phyloP scores from a whole-genome alignment of 2,113 vertebrate genomes.

The Rhea americana region DNA sequence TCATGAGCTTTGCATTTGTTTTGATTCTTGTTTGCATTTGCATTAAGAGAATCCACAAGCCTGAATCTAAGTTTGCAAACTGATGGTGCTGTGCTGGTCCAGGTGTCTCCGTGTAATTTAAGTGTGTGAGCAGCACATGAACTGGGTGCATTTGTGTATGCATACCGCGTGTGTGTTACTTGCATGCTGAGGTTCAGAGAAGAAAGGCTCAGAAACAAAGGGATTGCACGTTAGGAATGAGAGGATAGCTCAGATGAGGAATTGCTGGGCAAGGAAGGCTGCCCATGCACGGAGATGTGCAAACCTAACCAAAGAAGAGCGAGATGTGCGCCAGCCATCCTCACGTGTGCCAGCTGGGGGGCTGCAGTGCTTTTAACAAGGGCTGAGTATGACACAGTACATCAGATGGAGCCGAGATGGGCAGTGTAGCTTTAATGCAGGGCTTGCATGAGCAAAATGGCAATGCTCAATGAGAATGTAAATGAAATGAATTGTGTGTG shows the following conservation, averaged over 20 bases:
- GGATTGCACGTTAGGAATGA: background rate
- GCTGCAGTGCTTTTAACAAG: background rate
- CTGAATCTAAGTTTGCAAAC: background rate
- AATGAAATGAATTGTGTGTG: conserved; percentile 67
- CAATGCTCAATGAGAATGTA: conserved; percentile 45
- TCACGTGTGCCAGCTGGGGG: background rate
- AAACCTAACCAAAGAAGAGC: background rate
- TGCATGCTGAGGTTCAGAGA: background rate
- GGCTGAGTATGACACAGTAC: background rate
- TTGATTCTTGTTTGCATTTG: background rate
- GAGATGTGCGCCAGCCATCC: background rate
- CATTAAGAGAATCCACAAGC: background rate
- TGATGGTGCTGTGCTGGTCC: background rate
- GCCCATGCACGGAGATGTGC: background rate
- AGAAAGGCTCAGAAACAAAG: conserved; percentile 21
- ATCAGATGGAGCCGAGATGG: background rate
- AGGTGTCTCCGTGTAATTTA: background rate
- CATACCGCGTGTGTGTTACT: background rate
- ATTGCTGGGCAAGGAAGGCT: background rate
- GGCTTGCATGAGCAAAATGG: conserved; percentile 26
- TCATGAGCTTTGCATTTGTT: background rate
- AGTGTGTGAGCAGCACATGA: background rate
- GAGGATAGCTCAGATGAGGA: background rate
- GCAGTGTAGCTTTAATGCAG: background rate
- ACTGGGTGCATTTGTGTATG: background rate